These are phyloP conservation scores for Phainopepla nitens DNA, from an alignment of 2,113 vertebrate genomes.

Conservation along the genomic window DNA sequence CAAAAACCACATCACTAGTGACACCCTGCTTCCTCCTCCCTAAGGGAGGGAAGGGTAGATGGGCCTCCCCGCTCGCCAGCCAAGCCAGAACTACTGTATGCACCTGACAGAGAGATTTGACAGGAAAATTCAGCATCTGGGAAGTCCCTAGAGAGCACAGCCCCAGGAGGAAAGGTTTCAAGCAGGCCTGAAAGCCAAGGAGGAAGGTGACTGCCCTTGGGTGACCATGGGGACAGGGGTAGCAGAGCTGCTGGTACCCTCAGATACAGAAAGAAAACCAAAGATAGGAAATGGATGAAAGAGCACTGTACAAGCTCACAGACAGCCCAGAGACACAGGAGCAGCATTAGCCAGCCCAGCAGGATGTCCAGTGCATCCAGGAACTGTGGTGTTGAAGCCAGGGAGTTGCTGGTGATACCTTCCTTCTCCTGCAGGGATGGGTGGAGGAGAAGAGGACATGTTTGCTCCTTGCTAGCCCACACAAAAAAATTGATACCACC, in stretches of 20 bases:
- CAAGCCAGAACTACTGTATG: neutral
- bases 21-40: neutral
- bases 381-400: neutral
- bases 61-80: neutral
- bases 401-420: neutral
- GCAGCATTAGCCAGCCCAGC: too few species aligned
- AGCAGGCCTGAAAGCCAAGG: neutral
- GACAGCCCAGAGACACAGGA: neutral
- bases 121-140: neutral
- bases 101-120: neutral
- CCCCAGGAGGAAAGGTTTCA: neutral
- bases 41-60: neutral
- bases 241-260: neutral
- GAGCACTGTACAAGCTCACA: fast-evolving
- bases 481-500: neutral
- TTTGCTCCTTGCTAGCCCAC: neutral
- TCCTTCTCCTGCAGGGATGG: neutral
- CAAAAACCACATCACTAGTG: neutral
- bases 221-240: fast-evolving
- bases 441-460: fast-evolving
- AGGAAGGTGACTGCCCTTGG: neutral
- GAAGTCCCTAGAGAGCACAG: neutral
- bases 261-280: neutral
- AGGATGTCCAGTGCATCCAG: neutral
- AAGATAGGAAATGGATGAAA: neutral